Base-by-base conservation (phyloP, 2,888 invertebrate genomes). In the Anthoptus insignis region DNA sequence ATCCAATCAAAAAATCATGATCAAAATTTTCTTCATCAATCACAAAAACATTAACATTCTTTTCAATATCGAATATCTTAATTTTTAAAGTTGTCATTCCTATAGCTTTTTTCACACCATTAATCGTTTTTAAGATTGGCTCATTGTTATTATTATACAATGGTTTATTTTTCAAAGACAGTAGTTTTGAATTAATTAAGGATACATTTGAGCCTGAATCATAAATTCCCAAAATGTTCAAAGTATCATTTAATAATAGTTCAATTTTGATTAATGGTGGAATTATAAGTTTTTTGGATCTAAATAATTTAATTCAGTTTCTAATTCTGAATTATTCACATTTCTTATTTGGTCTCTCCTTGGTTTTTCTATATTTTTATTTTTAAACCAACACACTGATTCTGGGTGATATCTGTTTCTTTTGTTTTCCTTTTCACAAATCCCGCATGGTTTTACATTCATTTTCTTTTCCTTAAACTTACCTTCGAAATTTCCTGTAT, bases 21-120 rank as follows among this genome's bases (percentile, higher is more conserved):
- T 59, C 50, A 49, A 59, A 59, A 37, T 47, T 59, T 22, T 50
- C 21, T 22, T 37, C 14, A 47, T 68, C 72, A n/a, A 75, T 65
- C 3, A 74, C 59, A 39, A 65, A 76, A 49, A 74, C 60, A 66
- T 68, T 53, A 0, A 54, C 45, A 24, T 58, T 39, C 60, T 67
- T 34, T 49, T 72, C 71, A 1, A 68, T 65, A n/a, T 72, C 59
- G 22, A 61, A 60, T 2, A 63, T 63, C 39, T 66, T 71, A 32
- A 70, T 64, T 50, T 67, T 68, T 29, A 73, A 29, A 11, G 7
- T 68, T 54, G 59, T 50, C 65, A 65, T 34, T 34, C 7, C 64
- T 50, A 24, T 57, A 29, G 64, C 22, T 57, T 64, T 64, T n/a
- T 19, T 27, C 29, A 8, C 57, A 21, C 64, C 64, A 64, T 27